Conservation (phyloP, 2,113 vertebrate species). For the Mobula birostris region DNA sequence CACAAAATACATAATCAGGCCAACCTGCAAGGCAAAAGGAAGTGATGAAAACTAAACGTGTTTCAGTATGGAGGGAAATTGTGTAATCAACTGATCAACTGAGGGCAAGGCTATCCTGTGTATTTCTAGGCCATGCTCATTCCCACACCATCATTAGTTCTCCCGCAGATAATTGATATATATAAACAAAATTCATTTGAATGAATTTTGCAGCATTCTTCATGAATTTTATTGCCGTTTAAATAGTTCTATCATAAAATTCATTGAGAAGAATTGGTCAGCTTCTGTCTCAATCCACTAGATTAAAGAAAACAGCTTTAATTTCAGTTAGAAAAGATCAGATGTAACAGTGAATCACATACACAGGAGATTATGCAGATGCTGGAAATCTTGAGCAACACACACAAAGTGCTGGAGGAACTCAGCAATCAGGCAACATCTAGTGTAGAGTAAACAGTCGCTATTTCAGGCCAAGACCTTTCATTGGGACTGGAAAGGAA, state of each 20-base stretch:
- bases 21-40: conserved; percentile 62
- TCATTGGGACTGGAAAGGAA: no score
- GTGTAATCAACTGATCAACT: no score
- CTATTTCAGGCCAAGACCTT: no score
- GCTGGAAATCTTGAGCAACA: no score
- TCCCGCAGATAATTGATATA: background rate
- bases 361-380: no score
- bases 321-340: background rate
- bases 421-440: no score
- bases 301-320: background rate
- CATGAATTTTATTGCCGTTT: background rate
- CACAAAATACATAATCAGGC: conserved; percentile 97
- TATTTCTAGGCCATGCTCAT: background rate
- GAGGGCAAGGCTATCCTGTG: no score
- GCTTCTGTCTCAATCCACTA: background rate
- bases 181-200: background rate
- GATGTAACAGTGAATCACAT: background rate
- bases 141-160: no score
- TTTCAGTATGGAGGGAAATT: background rate
- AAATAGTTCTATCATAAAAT: background rate
- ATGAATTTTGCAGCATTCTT: background rate
- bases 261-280: background rate
- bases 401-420: no score
- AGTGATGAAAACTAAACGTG: background rate
- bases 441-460: no score